These are phyloP conservation scores for Globodera ellingtonae DNA, from an alignment of 1,140 invertebrate species.

Conservation along the genomic window DNA sequence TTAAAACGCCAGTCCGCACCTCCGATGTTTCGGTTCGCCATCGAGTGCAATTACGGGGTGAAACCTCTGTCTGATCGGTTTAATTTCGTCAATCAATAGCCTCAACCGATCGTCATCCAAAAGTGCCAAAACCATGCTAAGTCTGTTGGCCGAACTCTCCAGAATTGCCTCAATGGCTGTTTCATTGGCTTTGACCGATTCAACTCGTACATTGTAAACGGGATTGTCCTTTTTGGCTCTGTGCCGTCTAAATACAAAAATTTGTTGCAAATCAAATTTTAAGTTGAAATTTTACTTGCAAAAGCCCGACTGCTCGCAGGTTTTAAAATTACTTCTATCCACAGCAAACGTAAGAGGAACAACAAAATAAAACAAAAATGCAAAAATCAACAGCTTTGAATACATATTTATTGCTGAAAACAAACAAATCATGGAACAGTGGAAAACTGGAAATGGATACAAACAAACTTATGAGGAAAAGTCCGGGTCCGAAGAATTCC, in stretches of 20 bases:
- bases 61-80: slow-evolving; percentile 51
- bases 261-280: neutral
- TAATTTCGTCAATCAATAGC: slow-evolving; percentile 57
- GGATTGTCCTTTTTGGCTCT: slow-evolving; percentile 38
- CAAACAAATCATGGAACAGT: neutral
- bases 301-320: slow-evolving; percentile 62
- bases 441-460: neutral
- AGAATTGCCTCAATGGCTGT: slow-evolving; percentile 48
- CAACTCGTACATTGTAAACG: slow-evolving; percentile 49
- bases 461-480: neutral
- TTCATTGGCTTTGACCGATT: slow-evolving; percentile 49
- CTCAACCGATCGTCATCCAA: slow-evolving; percentile 55
- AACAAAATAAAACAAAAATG: slow-evolving; percentile 3
- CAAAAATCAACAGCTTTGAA: neutral
- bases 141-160: slow-evolving; percentile 45
- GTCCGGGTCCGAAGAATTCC: neutral
- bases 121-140: slow-evolving; percentile 48
- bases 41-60: slow-evolving; percentile 55
- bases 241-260: slow-evolving; percentile 46
- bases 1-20: slow-evolving; percentile 26
- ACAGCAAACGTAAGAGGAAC: slow-evolving; percentile 33
- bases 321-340: slow-evolving; percentile 61
- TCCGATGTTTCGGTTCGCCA: slow-evolving; percentile 52
- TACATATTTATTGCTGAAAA: neutral
- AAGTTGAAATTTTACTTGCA: slow-evolving; percentile 52